A percentile compares a stretch with the other conserved stretches of the same genome.
These are phyloP conservation scores for Thereva nobilitata DNA, from an alignment of 2,888 invertebrate species.

Conservation along the genomic window DNA sequence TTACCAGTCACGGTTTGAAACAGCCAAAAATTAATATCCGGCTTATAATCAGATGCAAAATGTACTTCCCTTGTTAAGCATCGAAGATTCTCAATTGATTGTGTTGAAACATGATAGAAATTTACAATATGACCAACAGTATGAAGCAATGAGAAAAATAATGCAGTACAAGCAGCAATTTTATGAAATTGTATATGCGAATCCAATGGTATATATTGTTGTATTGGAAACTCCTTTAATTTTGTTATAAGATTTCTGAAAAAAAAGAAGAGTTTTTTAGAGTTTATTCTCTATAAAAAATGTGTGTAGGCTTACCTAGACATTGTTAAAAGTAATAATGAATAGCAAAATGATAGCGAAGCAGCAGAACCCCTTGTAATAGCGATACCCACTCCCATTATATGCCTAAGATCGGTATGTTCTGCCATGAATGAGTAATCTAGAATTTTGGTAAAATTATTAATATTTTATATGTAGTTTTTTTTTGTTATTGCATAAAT, in stretches of 20 bases:
- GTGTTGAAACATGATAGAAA: conserved; percentile 96
- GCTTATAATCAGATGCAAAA: conserved; percentile 91
- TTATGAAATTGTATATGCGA: conserved; percentile 97
- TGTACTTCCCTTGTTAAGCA: conserved; percentile 93
- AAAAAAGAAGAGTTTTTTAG: conserved; percentile 55
- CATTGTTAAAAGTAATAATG: conserved; percentile 88
- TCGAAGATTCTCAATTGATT: conserved; percentile 87
- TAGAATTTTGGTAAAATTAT: conserved; percentile 49
- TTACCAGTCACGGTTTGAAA: conserved; percentile 92
- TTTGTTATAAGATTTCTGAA: conserved; percentile 87
- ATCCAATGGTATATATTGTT: conserved; percentile 91
- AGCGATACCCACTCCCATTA: conserved; percentile 97
- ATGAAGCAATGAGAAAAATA: conserved; percentile 90
- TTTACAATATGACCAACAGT: conserved; percentile 95
- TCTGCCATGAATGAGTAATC: conserved; percentile 97
- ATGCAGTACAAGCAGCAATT: conserved; percentile 91
- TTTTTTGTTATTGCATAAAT: not conserved
- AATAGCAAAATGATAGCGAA: conserved; percentile 92
- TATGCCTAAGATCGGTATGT: conserved; percentile 90
- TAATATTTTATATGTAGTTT: not conserved
- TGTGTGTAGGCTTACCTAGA: conserved; percentile 66
- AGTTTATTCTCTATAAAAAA: conserved; percentile 62
- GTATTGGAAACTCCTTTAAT: conserved; percentile 89
- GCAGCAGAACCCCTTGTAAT: conserved; percentile 94
- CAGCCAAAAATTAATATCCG: conserved; percentile 93